Percentiles rank a stretch among this genome's conserved stretches.
These are phyloP conservation scores for Siderastrea siderea DNA, from an alignment of 92 coral and sea anemone species.

Conservation along the genomic window DNA sequence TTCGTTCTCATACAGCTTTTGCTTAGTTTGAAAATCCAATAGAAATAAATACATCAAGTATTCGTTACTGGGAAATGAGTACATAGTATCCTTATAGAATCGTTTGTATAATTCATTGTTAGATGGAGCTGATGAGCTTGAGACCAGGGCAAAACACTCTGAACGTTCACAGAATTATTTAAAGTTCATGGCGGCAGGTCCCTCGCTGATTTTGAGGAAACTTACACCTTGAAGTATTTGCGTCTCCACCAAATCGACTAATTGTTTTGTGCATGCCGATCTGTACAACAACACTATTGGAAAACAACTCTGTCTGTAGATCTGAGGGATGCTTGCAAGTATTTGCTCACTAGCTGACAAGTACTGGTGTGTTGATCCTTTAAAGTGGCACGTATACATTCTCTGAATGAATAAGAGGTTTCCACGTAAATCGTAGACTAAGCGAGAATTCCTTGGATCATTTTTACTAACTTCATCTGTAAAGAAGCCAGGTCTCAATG, in stretches of 20 bases:
- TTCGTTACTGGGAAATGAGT: constrained; percentile 65
- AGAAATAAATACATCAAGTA: constrained; percentile 60
- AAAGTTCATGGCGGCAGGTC: constrained; percentile 44
- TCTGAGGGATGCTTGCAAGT: neutral
- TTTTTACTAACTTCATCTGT: constrained; percentile 3
- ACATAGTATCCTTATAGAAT: constrained; percentile 34
- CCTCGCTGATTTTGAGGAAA: constrained; percentile 58
- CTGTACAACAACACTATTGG: constrained; percentile 40
- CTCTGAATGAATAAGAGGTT: constrained; percentile 57
- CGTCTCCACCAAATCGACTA: constrained; percentile 32
- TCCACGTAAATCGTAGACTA: constrained; percentile 57
- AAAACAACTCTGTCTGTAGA: constrained; percentile 28
- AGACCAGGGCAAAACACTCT: neutral
- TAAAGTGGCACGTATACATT: constrained; percentile 34
- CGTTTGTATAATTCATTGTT: neutral
- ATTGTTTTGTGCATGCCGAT: constrained; percentile 43
- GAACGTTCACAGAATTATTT: constrained; percentile 17
- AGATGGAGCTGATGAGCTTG: neutral
- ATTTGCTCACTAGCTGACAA: neutral
- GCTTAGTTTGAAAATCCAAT: constrained; percentile 37
- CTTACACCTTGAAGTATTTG: constrained; percentile 60
- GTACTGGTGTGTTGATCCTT: neutral
- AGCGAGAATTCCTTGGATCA: constrained; percentile 44
- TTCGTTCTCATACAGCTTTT: constrained; percentile 25
- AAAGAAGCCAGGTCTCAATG: constrained; percentile 17